Conservation (phyloP, 2,888 invertebrate genomes). For the Camptogramma bilineatum region DNA sequence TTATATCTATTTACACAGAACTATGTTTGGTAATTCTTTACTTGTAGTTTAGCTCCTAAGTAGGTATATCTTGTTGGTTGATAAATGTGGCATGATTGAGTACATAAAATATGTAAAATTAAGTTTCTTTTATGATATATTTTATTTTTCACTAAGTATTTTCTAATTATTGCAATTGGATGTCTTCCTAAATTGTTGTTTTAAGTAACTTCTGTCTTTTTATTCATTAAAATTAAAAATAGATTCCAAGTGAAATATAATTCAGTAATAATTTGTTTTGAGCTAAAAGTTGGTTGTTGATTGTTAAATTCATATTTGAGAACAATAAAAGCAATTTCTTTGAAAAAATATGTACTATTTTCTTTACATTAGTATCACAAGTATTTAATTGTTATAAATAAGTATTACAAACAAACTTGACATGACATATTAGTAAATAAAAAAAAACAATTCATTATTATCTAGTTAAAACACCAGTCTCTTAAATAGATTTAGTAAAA, state of each 20-base stretch:
- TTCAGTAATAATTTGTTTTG: not conserved
- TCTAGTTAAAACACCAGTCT: too few relatives aligned
- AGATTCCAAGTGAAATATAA: too few relatives aligned
- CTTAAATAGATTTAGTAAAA: too few relatives aligned
- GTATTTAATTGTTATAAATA: not conserved
- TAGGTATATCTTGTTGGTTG: not conserved
- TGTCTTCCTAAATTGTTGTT: slow-evolving; percentile 15
- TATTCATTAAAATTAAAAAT: not conserved
- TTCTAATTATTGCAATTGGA: slow-evolving; percentile 2
- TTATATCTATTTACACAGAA: slow-evolving; percentile 1
- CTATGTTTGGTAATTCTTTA: not conserved
- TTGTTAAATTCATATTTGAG: slow-evolving; percentile 6
- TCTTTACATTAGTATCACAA: not conserved
- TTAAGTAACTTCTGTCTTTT: not conserved
- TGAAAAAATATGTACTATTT: not conserved
- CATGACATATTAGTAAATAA: too few relatives aligned
- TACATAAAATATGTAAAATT: slow-evolving; percentile 1
- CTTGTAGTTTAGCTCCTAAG: not conserved
- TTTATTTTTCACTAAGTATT: not conserved
- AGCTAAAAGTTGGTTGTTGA: slow-evolving; percentile 1
- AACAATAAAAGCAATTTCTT: slow-evolving; percentile 21
- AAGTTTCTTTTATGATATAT: not conserved
- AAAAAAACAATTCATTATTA: too few relatives aligned
- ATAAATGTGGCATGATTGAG: not conserved
- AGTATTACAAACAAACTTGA: too few relatives aligned